A percentile compares a stretch with the other conserved stretches of the same genome.
Evolutionary conservation across 2,888 invertebrate genomes (phyloP).

Genomic region (Asteroscopus sphinx): DNA sequence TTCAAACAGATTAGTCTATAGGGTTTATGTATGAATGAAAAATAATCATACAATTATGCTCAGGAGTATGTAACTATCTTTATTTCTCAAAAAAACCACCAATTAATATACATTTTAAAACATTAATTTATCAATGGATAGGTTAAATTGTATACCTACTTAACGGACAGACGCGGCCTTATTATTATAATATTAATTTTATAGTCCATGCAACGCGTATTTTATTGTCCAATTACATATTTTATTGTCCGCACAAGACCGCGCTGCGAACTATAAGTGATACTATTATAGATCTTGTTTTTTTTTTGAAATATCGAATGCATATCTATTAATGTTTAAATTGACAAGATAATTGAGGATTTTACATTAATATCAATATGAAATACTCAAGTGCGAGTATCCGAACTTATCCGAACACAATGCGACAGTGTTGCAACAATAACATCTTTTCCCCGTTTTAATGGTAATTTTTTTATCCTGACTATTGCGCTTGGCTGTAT

Average conservation of each 20-base stretch:
- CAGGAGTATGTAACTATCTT: conserved; percentile 88
- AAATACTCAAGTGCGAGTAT: conserved; percentile 11
- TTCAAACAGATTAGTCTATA: too few species aligned
- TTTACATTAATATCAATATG: conserved; percentile 17
- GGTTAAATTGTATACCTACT: conserved; percentile 74
- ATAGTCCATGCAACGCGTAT: conserved; percentile 48
- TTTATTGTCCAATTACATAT: conserved; percentile 61
- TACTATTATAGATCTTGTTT: conserved; percentile 45
- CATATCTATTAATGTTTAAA: conserved; percentile 35
- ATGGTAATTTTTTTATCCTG: conserved; percentile 21
- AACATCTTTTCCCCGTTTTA: conserved; percentile 20
- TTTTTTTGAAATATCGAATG: conserved; percentile 56
- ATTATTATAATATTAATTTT: conserved; percentile 40
- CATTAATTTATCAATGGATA: conserved; percentile 76
- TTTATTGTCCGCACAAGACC: conserved; percentile 59
- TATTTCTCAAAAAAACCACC: conserved; percentile 86
- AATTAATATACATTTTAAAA: conserved; percentile 86
- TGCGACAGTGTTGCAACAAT: conserved; percentile 30
- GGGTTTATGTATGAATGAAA: conserved; percentile 35
- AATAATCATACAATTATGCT: conserved; percentile 81
- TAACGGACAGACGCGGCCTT: conserved; percentile 66
- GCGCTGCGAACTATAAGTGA: conserved; percentile 48
- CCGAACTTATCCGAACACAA: conserved; percentile 22
- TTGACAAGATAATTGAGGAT: conserved; percentile 44
- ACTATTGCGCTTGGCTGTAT: conserved; percentile 21